phyloP scores from a whole-genome alignment of 2,888 invertebrate species.

The Laothoe populi region DNA sequence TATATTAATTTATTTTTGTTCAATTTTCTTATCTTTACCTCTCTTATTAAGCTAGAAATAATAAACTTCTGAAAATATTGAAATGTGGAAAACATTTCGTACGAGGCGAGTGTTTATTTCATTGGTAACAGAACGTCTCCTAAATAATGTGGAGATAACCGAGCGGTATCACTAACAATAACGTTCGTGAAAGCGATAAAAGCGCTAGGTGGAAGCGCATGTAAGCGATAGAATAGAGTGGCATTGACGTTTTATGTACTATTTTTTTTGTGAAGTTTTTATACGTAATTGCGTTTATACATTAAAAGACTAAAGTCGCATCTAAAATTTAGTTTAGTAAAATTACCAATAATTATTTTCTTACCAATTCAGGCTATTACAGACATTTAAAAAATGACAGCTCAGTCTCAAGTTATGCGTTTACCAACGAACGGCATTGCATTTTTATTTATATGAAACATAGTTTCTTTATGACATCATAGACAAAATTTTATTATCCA shows the following conservation, averaged over 20 bases:
- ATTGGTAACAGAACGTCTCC: constrained; percentile 64
- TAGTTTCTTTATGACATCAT: no score
- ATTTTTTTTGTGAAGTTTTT: no score
- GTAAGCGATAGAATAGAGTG: constrained; percentile 40
- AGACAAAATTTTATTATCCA: no score
- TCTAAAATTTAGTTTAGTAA: no score
- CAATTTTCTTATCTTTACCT: constrained; percentile 8
- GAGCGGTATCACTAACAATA: constrained; percentile 70
- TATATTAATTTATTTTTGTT: constrained; percentile 5
- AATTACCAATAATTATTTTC: no score
- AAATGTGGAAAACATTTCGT: constrained; percentile 13
- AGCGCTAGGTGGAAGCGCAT: constrained; percentile 67
- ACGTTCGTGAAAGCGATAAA: constrained; percentile 69
- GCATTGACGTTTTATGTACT: constrained; percentile 37
- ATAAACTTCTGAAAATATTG: constrained; percentile 21
- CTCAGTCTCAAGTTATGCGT: no score
- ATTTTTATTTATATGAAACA: no score
- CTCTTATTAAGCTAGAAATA: constrained; percentile 18
- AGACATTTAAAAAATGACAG: no score
- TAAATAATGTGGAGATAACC: constrained; percentile 77
- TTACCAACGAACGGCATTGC: no score
- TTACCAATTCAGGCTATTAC: no score
- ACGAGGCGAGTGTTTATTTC: constrained; percentile 65
- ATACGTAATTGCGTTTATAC: no score
- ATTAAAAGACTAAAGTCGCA: no score